These are phyloP conservation scores for Agelas oroides DNA, from an alignment of 37 sponge, comb jelly and placozoan genomes.

Conservation along the genomic window DNA sequence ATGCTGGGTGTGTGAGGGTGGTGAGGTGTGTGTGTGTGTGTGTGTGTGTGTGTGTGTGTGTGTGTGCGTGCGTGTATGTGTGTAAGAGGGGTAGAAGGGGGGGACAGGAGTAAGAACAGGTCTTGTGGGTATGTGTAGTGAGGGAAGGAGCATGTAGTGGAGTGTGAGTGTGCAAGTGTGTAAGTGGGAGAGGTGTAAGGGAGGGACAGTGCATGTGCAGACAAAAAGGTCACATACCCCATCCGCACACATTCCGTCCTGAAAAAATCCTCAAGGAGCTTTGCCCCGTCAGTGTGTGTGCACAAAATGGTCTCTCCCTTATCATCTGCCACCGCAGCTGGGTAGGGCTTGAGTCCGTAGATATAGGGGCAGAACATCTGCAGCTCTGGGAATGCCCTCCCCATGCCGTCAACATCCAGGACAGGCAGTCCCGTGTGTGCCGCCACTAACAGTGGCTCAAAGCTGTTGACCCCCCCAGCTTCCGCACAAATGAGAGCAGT, in stretches of 20 bases:
- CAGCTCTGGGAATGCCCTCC: constrained; percentile 90
- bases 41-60: too few species aligned
- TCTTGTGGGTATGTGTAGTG: too few species aligned
- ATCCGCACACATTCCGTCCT: constrained; percentile 64
- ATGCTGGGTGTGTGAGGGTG: constrained; percentile 30
- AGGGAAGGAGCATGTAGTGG: too few species aligned
- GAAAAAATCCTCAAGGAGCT: constrained; percentile 72
- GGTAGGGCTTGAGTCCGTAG: constrained; percentile 55
- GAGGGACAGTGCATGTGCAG: too few species aligned
- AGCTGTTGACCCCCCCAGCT: constrained; percentile 79
- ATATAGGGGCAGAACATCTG: constrained; percentile 90
- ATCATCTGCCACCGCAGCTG: constrained; percentile 61
- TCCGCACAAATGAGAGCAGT: constrained; percentile 68
- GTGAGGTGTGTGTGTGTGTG: too few species aligned
- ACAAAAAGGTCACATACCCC: constrained; percentile 65
- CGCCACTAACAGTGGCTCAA: constrained; percentile 81
- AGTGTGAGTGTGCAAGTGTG: too few species aligned
- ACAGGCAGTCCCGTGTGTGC: constrained; percentile 73
- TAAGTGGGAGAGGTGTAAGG: too few species aligned
- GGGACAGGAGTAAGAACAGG: too few species aligned
- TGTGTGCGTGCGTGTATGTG: too few species aligned
- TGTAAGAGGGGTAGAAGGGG: too few species aligned
- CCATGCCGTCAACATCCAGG: constrained; percentile 92
- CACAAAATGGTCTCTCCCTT: constrained; percentile 63
- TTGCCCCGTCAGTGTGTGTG: constrained; percentile 30